Conservation (phyloP, 2,113 vertebrate genomes). For the Anguilla japonica region DNA sequence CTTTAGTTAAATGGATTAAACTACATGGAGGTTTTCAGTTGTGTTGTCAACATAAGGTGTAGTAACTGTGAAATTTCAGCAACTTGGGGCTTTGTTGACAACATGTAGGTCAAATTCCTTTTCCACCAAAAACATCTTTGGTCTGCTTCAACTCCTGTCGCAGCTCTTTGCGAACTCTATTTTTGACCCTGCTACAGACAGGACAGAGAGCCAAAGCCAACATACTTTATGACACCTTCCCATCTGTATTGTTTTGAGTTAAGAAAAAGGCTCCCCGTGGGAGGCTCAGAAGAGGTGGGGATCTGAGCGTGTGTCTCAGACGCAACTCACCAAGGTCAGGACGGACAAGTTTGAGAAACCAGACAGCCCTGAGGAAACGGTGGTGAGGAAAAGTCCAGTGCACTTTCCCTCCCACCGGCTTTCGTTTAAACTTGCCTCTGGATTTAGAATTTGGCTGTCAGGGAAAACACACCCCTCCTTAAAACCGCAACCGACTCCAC, state of each 20-base stretch:
- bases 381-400: constrained; percentile 68
- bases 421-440: constrained; percentile 55
- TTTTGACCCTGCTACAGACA: constrained; percentile 64
- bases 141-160: constrained; percentile 43
- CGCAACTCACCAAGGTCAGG: constrained; percentile 72
- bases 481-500: constrained; percentile 61
- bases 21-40: not conserved
- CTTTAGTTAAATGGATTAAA: not conserved
- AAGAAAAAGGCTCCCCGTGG: constrained; percentile 74
- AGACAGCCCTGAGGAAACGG: constrained; percentile 72
- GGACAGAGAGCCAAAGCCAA: constrained; percentile 78
- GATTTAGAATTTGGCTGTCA: constrained; percentile 66
- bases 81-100: constrained; percentile 45
- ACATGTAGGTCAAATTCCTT: constrained; percentile 59
- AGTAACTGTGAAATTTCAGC: constrained; percentile 1
- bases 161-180: constrained; percentile 59
- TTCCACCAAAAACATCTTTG: constrained; percentile 38
- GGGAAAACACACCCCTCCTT: constrained; percentile 40
- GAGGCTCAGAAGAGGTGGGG: constrained; percentile 63
- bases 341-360: constrained; percentile 75
- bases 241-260: constrained; percentile 68
- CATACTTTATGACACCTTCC: constrained; percentile 68
- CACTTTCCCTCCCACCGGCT: constrained; percentile 33
- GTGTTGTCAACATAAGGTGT: not conserved
- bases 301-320: constrained; percentile 70